Percentiles rank a stretch among this genome's conserved stretches.
These are phyloP conservation scores for Sinotaia quadrata DNA, from an alignment of 2,888 invertebrate species.

Conservation along the genomic window DNA sequence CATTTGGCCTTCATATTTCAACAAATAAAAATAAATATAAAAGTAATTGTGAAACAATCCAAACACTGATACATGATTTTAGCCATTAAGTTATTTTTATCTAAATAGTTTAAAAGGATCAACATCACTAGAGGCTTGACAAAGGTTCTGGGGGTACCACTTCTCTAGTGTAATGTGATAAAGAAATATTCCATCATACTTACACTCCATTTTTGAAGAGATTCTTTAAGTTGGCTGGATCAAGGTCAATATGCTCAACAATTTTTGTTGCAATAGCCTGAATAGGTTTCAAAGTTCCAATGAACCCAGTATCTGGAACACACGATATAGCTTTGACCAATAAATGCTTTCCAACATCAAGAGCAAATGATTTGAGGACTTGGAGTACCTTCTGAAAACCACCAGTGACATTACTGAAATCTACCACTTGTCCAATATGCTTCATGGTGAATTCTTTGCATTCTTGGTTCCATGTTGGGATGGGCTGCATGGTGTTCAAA, in stretches of 20 bases:
- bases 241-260: neutral
- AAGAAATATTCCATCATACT: too few relatives aligned
- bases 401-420: slow-evolving; percentile 27
- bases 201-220: neutral
- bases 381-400: slow-evolving; percentile 20
- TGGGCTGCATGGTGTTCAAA: slow-evolving; percentile 42
- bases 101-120: too few relatives aligned
- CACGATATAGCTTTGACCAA: neutral
- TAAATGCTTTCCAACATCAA: neutral
- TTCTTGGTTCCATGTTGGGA: slow-evolving; percentile 47
- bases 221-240: neutral
- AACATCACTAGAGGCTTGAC: too few relatives aligned
- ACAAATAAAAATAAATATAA: too few relatives aligned
- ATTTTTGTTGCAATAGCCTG: neutral
- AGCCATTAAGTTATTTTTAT: too few relatives aligned
- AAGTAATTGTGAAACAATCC: too few relatives aligned
- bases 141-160: too few relatives aligned
- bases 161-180: too few relatives aligned
- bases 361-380: neutral
- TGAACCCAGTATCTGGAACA: neutral
- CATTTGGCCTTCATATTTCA: too few relatives aligned
- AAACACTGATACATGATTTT: too few relatives aligned
- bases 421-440: slow-evolving; percentile 38
- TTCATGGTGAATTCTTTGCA: slow-evolving; percentile 47
- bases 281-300: neutral